A percentile compares a stretch with the other conserved stretches of the same genome.
Evolutionary conservation across 1,140 invertebrate species (phyloP).

Genomic region (Leguminivora glycinivorella): DNA sequence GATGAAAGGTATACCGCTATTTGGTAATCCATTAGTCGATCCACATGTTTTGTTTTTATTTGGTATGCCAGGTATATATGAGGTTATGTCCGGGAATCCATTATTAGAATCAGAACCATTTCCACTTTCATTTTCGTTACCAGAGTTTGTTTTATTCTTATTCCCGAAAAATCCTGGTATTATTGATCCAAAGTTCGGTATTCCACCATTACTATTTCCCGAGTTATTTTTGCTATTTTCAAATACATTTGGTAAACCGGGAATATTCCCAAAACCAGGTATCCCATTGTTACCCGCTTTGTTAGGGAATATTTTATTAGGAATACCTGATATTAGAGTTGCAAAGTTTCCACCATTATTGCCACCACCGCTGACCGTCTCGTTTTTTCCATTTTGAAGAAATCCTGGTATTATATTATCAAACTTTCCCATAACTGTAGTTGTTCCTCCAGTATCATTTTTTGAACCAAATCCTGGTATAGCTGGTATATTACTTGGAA

Average conservation of each 20-base stretch:
- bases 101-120: neutral
- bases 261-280: neutral
- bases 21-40: neutral
- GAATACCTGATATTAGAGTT: neutral
- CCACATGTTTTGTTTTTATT: neutral
- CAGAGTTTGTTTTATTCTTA: neutral
- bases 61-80: neutral
- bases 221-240: neutral
- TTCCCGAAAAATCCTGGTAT: neutral
- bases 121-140: neutral
- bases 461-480: neutral
- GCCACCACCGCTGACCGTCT: neutral
- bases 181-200: neutral
- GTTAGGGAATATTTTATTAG: neutral
- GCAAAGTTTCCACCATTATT: constrained; percentile 5
- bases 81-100: neutral
- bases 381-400: neutral
- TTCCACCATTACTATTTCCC: neutral
- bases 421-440: neutral
- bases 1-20: neutral
- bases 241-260: neutral
- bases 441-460: neutral
- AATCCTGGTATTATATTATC: neutral
- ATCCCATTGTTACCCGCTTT: neutral
- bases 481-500: neutral